Evolutionary conservation across 2,888 invertebrate species (phyloP).

Genomic region (Parochlus steinenii): DNA sequence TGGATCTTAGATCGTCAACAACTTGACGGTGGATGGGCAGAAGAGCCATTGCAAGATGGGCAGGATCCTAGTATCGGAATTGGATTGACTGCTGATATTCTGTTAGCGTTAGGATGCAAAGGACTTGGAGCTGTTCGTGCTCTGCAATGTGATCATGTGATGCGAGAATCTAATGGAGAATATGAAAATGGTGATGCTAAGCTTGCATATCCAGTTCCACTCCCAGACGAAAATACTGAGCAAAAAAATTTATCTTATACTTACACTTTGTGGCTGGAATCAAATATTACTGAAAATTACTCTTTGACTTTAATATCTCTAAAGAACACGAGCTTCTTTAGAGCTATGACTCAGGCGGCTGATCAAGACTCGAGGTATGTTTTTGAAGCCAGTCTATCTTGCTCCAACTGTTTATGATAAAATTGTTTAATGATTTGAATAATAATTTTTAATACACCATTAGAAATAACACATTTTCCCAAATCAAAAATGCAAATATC

Average conservation of each 20-base stretch:
- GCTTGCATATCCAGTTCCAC: conserved; percentile 27
- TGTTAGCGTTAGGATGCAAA: conserved; percentile 57
- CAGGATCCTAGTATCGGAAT: conserved; percentile 38
- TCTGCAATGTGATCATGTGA: conserved; percentile 30
- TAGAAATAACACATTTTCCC: no score
- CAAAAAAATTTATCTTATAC: conserved; percentile 53
- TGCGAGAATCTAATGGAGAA: conserved; percentile 25
- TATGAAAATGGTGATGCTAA: conserved; percentile 29
- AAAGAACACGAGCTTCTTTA: conserved; percentile 48
- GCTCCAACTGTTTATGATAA: conserved; percentile 2
- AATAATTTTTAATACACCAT: no score
- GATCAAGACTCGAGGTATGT: conserved; percentile 46
- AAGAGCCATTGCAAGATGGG: conserved; percentile 32
- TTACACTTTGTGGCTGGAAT: conserved; percentile 79
- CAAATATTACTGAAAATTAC: conserved; percentile 66
- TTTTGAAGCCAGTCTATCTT: conserved; percentile 19
- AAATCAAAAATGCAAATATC: no score
- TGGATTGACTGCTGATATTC: conserved; percentile 58
- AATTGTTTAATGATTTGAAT: no score
- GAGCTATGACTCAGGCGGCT: conserved; percentile 70
- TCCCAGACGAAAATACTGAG: conserved; percentile 20
- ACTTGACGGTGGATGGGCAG: conserved; percentile 63
- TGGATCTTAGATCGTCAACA: conserved; percentile 60
- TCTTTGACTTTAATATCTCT: conserved; percentile 60
- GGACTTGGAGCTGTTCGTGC: conserved; percentile 48